Evolutionary conservation across 1,140 invertebrate genomes (phyloP), one percentile per base, ranked within the genome.

Genomic region (Lordiphosa clarofinis): DNA sequence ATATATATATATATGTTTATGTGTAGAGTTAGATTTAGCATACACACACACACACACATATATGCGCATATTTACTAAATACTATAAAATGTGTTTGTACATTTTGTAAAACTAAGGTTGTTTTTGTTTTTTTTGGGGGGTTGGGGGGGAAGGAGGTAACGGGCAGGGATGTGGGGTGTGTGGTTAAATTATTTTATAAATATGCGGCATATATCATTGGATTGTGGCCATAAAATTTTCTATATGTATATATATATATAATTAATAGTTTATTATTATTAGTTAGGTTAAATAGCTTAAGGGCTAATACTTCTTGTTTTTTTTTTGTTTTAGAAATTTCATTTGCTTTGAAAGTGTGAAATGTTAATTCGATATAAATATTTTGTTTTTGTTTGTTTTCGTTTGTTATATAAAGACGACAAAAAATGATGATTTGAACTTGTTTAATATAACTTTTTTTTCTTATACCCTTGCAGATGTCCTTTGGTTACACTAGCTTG

Each of bases 381-480:
- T 66, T 49, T 61, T 42, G 43, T 57, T 66, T 66, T 67, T n/a
- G 24, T 49, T 36, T 36, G 7, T 66, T 21, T 62, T 43, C 10
- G 38, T 47, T 46, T 55, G 13, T 39, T 53, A 68, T 76, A 63
- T 76, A 74, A 68, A 82, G 71, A 81, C 71, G 72, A 82, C 76
- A 76, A 81, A 82, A 82, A 81, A 81, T 75, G 50, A 82, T 82
- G 63, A 58, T 79, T 78, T 79, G 74, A 78, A 78, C 74, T 78
- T 73, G 59, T 62, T 64, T 65, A 3, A 35, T 46, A 35, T 67
- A 49, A 44, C 31, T 31, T 31, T 42, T 61, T 11, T n/a, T n/a
- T n/a, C n/a, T 21, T 21, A 0, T 60, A 44, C 31, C 7, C 21
- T 53, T 12, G 24, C 5, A 28, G n/a, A 4, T 44, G 31, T 58